Base-by-base conservation (phyloP, 2,797 vertebrate genomes). In the Urocyon cinereoargenteus region DNA sequence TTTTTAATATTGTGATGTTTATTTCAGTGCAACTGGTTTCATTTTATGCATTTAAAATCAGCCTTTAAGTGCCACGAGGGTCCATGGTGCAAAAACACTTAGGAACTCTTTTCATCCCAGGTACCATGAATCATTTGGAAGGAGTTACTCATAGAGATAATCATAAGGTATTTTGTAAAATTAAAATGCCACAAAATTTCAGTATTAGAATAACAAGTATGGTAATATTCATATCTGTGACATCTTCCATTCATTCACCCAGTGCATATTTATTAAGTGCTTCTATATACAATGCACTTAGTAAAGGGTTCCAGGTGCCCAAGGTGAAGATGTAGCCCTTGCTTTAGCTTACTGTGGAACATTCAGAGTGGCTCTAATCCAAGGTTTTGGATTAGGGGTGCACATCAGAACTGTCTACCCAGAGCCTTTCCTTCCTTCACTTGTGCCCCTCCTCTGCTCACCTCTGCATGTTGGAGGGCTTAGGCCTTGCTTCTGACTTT, bases 41-140 rank as follows among this genome's bases (percentile, higher is more conserved):
- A 81, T 49, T 73, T 79, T 73, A 45, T 93, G 55, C 45, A 73
- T 81, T 90, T 90, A 51, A 73, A 79, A 81, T 36, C 24, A 93
- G 9, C 62, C 61, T 72, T 70, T 86, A 51, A 86, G 49, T 57
- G 57, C 55, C 64, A 66, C 87, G n/a, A 93, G 49, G 24, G 62
- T 57, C 49, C 64, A 36, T 10, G 64, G 82, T 79, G 21, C 61
- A 73, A 49, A 36, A n/a, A 78, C 34, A 57, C 31, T 28, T 21
- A 64, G n/a, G 81, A 82, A 13, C 85, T 31, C 72, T 57, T 16
- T 49, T 90, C 36, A 12, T 68, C 10, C 1, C 61, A 78, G 59
- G 70, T 28, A 1, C 79, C 16, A 9, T 21, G 22, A 3, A 70
- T 78, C 53, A 19, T 34, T 45, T 62, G 70, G 57, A 88, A 90